phyloP scores from a whole-genome alignment of 2,113 vertebrate genomes.

The Heterochromis multidens region DNA sequence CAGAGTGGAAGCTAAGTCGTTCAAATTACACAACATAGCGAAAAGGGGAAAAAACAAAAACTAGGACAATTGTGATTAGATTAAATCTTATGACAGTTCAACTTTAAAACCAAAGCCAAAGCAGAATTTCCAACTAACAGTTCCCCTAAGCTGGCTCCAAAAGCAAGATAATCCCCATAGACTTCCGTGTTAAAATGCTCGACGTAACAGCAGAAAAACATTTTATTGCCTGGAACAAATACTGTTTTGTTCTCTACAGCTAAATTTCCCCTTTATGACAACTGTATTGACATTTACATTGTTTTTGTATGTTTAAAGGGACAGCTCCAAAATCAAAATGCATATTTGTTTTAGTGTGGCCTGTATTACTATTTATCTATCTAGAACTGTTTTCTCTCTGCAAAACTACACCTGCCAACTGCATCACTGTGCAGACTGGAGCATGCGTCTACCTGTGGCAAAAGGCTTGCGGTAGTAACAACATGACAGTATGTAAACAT shows the following conservation, averaged over 20 bases:
- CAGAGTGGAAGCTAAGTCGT: background rate
- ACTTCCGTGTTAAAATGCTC: background rate
- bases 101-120: background rate
- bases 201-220: background rate
- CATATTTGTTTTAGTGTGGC: background rate
- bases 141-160: background rate
- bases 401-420: background rate
- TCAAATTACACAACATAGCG: background rate
- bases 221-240: background rate
- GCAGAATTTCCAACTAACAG: background rate
- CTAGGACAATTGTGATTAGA: background rate
- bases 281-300: background rate
- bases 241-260: background rate
- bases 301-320: background rate
- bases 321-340: background rate
- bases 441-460: background rate
- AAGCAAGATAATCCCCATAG: background rate
- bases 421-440: background rate
- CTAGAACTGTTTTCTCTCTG: background rate
- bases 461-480: background rate
- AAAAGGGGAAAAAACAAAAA: background rate
- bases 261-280: background rate
- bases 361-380: background rate
- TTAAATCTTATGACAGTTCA: background rate
- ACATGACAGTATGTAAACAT: background rate